Base-by-base conservation (phyloP, 1,140 invertebrate genomes). In the Bombus cullumanus region DNA sequence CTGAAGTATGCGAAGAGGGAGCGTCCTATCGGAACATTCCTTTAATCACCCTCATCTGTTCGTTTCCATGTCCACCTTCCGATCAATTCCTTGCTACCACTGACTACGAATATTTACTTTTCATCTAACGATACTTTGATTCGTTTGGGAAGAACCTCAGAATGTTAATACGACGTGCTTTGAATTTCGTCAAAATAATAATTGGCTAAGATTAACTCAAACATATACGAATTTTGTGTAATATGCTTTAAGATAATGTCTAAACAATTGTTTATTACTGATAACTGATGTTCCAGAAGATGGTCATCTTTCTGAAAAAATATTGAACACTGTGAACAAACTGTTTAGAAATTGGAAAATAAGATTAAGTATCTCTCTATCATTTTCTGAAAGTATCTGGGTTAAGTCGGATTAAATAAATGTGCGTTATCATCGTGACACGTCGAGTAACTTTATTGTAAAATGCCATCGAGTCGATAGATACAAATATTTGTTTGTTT, bases 1-100 rank as follows among this genome's bases (percentile, higher is more conserved):
- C 74, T 31, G 75, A 87, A 84, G 69, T 86, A 31, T 53, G 18
- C 28, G 57, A 53, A 34, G 25, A 64, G 41, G n/a, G 39, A 53
- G 12, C 41, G 5, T 15, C 9, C 22, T 53, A 37, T 81, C 57
- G 59, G 66, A 37, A n/a, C 41, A 13, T 22, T 43, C 39, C 57
- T 34, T 84, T 78, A 69, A n/a, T 41, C 31, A 31, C 28, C 41
- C 25, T 34, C 59, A 25, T 22, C 25, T 41, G 22, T 31, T 31
- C 31, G 31, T 47, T 66, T 68, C 41, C 3, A 18, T 4, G n/a
- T 47, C 2, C 31, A 12, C 22, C n/a, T 22, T 22, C 1, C n/a
- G 34, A 53, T 68, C 82, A 5, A 47, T 84, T 31, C 5, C 39
- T 53, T 69, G 31, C 34, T 47, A 41, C 22, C 22, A 31, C 25